Conservation (phyloP, 2,888 invertebrate genomes). For the Polydrusus tereticollis region DNA sequence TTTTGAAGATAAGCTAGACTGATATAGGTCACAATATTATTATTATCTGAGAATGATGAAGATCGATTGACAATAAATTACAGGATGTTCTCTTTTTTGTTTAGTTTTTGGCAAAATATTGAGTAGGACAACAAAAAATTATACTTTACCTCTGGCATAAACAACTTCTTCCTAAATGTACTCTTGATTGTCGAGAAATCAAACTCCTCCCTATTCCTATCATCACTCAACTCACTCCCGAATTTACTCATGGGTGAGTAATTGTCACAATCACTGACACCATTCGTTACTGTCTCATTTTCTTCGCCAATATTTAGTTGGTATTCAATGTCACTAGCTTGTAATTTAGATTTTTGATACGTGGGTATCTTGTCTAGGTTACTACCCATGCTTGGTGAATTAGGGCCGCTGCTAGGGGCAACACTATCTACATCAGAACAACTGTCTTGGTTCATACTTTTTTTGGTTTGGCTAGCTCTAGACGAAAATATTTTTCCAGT, state of each 20-base stretch:
- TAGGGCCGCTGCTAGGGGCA: conserved; percentile 11
- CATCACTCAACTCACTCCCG: conserved; percentile 49
- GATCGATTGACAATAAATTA: background rate
- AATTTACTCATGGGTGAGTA: conserved; percentile 35
- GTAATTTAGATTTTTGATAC: conserved; percentile 54
- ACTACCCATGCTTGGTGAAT: conserved; percentile 8
- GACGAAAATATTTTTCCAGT: conserved; percentile 62
- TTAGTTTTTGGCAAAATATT: background rate
- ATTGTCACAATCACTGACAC: conserved; percentile 38
- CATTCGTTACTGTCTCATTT: conserved; percentile 27
- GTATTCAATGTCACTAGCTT: conserved; percentile 62
- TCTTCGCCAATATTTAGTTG: conserved; percentile 55
- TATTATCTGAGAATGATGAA: background rate
- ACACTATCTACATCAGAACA: conserved; percentile 48
- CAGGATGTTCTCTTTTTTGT: background rate
- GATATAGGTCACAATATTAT: conserved; percentile 22
- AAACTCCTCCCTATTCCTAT: conserved; percentile 55
- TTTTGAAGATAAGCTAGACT: conserved; percentile 14
- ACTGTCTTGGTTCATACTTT: conserved; percentile 49
- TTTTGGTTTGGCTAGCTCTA: conserved; percentile 9
- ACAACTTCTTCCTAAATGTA: conserved; percentile 59
- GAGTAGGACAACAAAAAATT: background rate
- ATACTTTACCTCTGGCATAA: conserved; percentile 57
- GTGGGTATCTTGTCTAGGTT: conserved; percentile 52
- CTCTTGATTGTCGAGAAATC: conserved; percentile 61